Conservation (phyloP, 2,888 invertebrate species). For the Deroplatys truncata region DNA sequence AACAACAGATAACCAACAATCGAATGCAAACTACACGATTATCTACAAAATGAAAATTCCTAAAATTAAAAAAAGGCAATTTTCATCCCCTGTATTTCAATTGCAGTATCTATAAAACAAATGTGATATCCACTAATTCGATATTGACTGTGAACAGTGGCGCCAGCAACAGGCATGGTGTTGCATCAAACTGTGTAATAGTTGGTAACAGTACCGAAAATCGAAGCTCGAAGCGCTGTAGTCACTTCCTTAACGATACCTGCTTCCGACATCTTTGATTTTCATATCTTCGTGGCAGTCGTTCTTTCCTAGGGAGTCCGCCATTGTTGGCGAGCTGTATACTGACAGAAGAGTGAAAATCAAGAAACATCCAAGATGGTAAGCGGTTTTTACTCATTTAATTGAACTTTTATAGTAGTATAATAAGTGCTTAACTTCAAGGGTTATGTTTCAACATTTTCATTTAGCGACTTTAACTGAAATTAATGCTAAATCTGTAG, state of each 20-base stretch:
- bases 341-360: conserved; percentile 67
- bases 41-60: too few species aligned
- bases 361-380: conserved; percentile 82
- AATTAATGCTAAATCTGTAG: not conserved
- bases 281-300: conserved; percentile 7
- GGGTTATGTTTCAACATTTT: not conserved
- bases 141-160: not conserved
- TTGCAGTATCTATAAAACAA: too few species aligned
- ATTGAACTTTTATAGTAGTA: not conserved
- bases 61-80: too few species aligned
- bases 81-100: too few species aligned
- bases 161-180: not conserved
- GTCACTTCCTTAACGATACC: not conserved
- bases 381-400: conserved; percentile 45
- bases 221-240: not conserved
- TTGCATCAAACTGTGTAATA: not conserved
- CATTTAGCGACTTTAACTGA: not conserved
- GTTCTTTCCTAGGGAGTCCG: conserved; percentile 78
- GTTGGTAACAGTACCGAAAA: conserved; percentile 45
- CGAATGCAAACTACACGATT: too few species aligned
- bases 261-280: not conserved
- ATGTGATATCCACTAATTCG: too few species aligned
- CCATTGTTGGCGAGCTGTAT: conserved; percentile 80
- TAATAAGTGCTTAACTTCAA: not conserved
- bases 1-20: too few species aligned